Percentiles rank a stretch among this genome's conserved stretches.
Conservation (phyloP, 2,888 invertebrate species). For the Endotricha flammealis region DNA sequence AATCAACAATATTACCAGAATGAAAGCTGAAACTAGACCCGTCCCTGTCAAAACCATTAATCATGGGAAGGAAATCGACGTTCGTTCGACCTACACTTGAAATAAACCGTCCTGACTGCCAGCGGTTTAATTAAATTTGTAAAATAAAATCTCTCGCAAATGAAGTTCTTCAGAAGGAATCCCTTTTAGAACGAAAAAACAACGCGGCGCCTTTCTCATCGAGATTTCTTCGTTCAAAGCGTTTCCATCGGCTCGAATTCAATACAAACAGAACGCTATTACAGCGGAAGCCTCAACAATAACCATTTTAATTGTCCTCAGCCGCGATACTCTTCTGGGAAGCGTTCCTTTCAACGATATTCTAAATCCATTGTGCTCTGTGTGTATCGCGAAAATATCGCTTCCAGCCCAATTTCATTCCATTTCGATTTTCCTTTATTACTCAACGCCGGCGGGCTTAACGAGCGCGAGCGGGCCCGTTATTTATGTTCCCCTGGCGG, state of each 20-base stretch:
- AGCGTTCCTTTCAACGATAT: slow-evolving; percentile 58
- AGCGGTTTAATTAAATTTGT: slow-evolving; percentile 60
- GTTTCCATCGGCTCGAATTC: slow-evolving; percentile 55
- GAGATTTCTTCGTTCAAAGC: slow-evolving; percentile 57
- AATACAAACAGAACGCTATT: slow-evolving; percentile 60
- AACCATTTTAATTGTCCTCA: slow-evolving; percentile 70
- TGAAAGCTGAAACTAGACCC: slow-evolving; percentile 26
- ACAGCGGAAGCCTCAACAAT: slow-evolving; percentile 50
- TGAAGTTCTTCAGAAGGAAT: slow-evolving; percentile 49
- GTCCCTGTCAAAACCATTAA: slow-evolving; percentile 30
- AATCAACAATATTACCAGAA: slow-evolving; percentile 25
- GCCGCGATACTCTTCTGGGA: slow-evolving; percentile 53
- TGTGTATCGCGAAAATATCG: slow-evolving; percentile 72
- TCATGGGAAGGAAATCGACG: slow-evolving; percentile 32
- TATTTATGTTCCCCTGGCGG: slow-evolving; percentile 77
- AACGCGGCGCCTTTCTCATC: slow-evolving; percentile 48
- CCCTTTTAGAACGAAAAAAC: slow-evolving; percentile 51
- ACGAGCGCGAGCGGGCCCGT: slow-evolving; percentile 72
- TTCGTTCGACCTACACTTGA: slow-evolving; percentile 26
- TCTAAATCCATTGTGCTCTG: slow-evolving; percentile 66
- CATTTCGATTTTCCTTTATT: slow-evolving; percentile 79
- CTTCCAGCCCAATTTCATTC: slow-evolving; percentile 76
- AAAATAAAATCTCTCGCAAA: slow-evolving; percentile 54
- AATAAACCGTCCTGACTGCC: slow-evolving; percentile 32
- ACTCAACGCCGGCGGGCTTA: slow-evolving; percentile 75